These are phyloP conservation scores for Odontamblyopus lacepedii DNA, from an alignment of 2,797 vertebrate genomes.

Conservation along the genomic window DNA sequence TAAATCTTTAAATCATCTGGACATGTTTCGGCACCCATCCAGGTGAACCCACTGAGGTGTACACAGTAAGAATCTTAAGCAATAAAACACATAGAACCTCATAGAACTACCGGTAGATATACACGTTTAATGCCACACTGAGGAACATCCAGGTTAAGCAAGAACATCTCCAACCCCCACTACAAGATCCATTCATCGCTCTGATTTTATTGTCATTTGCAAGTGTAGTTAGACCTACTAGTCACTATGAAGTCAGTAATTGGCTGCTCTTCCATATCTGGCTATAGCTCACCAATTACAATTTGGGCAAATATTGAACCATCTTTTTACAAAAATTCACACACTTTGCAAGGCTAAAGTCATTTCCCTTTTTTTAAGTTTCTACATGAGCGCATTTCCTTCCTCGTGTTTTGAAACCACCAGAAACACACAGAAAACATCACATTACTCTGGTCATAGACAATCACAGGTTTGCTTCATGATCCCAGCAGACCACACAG, in stretches of 20 bases:
- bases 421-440: neutral
- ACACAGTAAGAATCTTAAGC: neutral
- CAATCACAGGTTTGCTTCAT: neutral
- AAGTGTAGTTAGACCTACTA: neutral
- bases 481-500: slow-evolving; percentile 11
- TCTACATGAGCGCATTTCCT: slow-evolving; percentile 60
- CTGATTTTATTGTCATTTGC: neutral
- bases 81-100: neutral
- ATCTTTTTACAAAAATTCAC: neutral
- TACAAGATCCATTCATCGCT: neutral
- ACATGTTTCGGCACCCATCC: no score
- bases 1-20: no score
- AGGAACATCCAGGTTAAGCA: neutral
- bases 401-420: slow-evolving; percentile 32
- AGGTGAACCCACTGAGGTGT: neutral
- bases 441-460: slow-evolving; percentile 33
- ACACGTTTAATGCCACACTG: neutral
- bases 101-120: no score
- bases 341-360: slow-evolving; percentile 8
- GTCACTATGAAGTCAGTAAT: no score
- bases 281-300: no score
- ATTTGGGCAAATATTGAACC: neutral
- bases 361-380: slow-evolving; percentile 64
- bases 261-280: neutral
- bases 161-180: neutral